Evolutionary conservation across 2,888 invertebrate species (phyloP).

Genomic region (Drosophila macrospina): DNA sequence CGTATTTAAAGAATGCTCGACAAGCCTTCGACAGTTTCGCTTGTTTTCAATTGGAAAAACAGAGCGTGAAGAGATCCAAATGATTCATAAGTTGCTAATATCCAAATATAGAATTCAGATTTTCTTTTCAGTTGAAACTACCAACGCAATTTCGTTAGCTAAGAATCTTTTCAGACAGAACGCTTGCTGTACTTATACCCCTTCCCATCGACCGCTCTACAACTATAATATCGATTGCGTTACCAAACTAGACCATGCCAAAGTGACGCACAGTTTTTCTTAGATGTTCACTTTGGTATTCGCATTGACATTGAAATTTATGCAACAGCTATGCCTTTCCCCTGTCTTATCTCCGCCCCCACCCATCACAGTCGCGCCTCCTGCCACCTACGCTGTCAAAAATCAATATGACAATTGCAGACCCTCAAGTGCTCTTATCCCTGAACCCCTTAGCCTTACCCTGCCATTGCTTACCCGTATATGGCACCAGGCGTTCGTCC

Average conservation of each 20-base stretch:
- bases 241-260: constrained; percentile 56
- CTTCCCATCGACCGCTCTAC: constrained; percentile 13
- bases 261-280: constrained; percentile 43
- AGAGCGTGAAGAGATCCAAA: too few species aligned
- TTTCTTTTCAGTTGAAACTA: too few species aligned
- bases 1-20: too few species aligned
- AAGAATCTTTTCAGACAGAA: not conserved
- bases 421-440: constrained; percentile 66
- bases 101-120: too few species aligned
- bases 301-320: constrained; percentile 73
- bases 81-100: too few species aligned
- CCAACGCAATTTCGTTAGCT: too few species aligned
- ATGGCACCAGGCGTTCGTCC: constrained; percentile 83
- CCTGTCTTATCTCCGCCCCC: not conserved
- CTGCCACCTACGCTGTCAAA: constrained; percentile 11
- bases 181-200: too few species aligned
- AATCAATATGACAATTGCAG: constrained; percentile 74
- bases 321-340: constrained; percentile 21
- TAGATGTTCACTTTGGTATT: constrained; percentile 49
- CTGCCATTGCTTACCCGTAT: constrained; percentile 77
- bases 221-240: constrained; percentile 62
- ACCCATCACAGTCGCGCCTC: not conserved
- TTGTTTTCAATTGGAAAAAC: too few species aligned
- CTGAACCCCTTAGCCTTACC: not conserved
- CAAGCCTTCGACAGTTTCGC: too few species aligned